Percentiles rank a stretch among this genome's conserved stretches.
These are phyloP conservation scores for Mustela nigripes DNA, from an alignment of 2,113 vertebrate species.

Conservation along the genomic window DNA sequence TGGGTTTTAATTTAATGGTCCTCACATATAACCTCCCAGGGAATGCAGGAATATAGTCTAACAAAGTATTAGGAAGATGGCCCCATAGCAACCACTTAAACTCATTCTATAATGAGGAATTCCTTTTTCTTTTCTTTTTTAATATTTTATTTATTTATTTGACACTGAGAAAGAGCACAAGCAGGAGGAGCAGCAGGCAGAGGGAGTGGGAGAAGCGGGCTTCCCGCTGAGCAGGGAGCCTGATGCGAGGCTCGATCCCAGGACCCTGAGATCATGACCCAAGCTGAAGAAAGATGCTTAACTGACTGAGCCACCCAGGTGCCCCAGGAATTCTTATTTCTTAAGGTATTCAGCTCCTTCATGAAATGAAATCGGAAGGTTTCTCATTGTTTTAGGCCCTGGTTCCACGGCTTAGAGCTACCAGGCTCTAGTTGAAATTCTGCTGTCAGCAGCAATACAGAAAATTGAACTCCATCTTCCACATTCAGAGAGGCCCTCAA, in stretches of 20 bases:
- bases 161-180: too few species aligned
- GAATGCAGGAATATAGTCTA: not conserved
- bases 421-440: not conserved
- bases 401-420: not conserved
- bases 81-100: not conserved
- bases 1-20: not conserved
- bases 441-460: not conserved
- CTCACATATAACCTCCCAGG: not conserved
- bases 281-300: too few species aligned
- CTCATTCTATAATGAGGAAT: not conserved
- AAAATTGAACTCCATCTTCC: conserved; percentile 11
- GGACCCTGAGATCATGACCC: too few species aligned
- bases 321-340: not conserved
- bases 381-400: not conserved
- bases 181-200: too few species aligned
- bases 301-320: too few species aligned
- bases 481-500: not conserved
- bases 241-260: too few species aligned
- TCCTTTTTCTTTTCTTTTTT: not conserved
- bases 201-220: too few species aligned
- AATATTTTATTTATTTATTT: too few species aligned
- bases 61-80: not conserved
- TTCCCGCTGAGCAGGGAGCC: too few species aligned
- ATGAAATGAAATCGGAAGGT: not conserved
- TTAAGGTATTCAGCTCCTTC: not conserved